These are phyloP conservation scores for Cricetomys ansorgei DNA, from an alignment of 2,113 vertebrate species.

Conservation along the genomic window DNA sequence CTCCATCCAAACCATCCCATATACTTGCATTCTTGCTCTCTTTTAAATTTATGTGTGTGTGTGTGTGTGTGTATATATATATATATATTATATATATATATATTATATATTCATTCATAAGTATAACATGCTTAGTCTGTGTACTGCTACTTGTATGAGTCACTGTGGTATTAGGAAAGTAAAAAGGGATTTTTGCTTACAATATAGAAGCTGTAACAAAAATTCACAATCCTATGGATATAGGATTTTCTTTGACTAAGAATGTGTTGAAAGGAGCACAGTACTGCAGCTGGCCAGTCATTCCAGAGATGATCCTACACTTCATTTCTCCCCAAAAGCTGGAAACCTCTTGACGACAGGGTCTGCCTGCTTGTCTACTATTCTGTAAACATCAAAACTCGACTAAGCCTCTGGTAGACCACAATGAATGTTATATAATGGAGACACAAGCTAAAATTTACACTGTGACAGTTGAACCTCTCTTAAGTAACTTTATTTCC, in stretches of 20 bases:
- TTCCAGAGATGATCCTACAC: background rate
- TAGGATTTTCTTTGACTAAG: background rate
- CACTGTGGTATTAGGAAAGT: background rate
- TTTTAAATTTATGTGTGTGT: background rate
- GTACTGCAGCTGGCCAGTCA: background rate
- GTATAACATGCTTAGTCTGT: background rate
- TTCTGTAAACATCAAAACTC: background rate
- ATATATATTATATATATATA: background rate
- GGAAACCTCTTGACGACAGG: background rate
- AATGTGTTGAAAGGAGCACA: background rate
- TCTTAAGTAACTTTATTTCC: background rate
- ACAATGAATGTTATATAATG: slow-evolving; percentile 4
- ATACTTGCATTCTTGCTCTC: background rate
- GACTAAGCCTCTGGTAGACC: background rate
- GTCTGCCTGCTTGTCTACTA: background rate
- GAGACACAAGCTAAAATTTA: background rate
- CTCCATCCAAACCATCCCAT: background rate
- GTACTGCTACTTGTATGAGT: background rate
- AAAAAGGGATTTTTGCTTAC: background rate
- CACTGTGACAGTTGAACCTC: background rate
- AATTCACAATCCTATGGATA: background rate
- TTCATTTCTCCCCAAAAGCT: background rate
- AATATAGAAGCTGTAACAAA: background rate
- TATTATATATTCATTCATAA: background rate
- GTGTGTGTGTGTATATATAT: too few species aligned